Evolutionary conservation across 2,113 vertebrate species (phyloP).

Genomic region (Eretmochelys imbricata): DNA sequence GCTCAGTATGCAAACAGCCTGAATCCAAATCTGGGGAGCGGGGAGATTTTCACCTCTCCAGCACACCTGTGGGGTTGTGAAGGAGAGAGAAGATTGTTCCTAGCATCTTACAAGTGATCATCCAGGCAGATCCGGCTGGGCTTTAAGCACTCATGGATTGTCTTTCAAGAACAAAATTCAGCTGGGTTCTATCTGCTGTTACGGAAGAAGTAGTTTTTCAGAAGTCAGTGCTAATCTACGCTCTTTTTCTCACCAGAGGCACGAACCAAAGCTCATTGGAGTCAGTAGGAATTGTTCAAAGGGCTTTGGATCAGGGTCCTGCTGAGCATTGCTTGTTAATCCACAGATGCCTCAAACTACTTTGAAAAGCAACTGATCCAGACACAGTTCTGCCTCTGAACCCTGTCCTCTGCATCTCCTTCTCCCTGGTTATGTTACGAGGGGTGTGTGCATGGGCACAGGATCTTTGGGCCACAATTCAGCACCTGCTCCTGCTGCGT

Average conservation of each 20-base stretch:
- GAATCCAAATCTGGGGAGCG: too few relatives aligned
- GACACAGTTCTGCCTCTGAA: not conserved
- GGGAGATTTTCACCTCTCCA: not conserved
- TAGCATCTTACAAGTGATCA: too few relatives aligned
- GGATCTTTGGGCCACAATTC: slow-evolving; percentile 10
- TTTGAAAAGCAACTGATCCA: not conserved
- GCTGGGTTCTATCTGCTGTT: not conserved
- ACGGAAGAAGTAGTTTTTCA: not conserved
- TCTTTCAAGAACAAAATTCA: not conserved
- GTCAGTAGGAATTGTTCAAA: not conserved
- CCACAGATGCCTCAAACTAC: too few relatives aligned
- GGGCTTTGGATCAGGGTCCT: not conserved
- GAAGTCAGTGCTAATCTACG: not conserved
- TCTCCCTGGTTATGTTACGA: slow-evolving; percentile 22
- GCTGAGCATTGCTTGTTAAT: not conserved
- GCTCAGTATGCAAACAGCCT: not conserved
- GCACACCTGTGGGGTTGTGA: not conserved
- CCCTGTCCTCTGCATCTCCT: not conserved
- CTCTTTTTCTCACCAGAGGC: not conserved
- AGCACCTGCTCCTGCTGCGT: not conserved
- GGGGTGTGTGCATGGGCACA: slow-evolving; percentile 39
- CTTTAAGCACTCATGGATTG: too few relatives aligned
- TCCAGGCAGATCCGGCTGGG: not conserved
- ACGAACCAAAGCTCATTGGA: not conserved
- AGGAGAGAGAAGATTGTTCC: not conserved